Conservation (phyloP, 2,888 invertebrate species). For the Halictus quadricinctus region DNA sequence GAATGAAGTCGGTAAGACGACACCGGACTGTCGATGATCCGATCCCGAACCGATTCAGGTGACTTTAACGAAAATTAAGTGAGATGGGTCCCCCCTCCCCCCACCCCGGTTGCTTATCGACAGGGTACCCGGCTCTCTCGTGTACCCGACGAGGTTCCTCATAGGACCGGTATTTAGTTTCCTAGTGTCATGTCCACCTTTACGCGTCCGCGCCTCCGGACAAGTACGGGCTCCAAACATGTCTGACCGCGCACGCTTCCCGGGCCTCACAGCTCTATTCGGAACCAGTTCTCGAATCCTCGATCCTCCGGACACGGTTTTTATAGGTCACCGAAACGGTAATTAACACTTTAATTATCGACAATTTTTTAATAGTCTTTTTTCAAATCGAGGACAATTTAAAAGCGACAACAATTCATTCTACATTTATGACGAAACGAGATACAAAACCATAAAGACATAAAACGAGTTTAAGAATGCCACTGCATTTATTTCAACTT, state of each 20-base stretch:
- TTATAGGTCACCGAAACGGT: slow-evolving; percentile 2
- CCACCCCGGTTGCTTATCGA: slow-evolving; percentile 74
- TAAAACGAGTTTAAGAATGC: too few species aligned
- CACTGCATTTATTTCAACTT: too few species aligned
- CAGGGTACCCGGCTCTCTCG: slow-evolving; percentile 67
- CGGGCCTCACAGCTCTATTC: slow-evolving; percentile 79
- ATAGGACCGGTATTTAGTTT: slow-evolving; percentile 78
- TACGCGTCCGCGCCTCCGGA: slow-evolving; percentile 81
- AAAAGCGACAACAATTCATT: too few species aligned
- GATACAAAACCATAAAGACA: too few species aligned
- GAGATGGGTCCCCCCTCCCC: slow-evolving; percentile 72
- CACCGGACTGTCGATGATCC: slow-evolving; percentile 69
- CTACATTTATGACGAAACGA: too few species aligned
- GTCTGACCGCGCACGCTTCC: slow-evolving; percentile 70
- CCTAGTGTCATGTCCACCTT: slow-evolving; percentile 81
- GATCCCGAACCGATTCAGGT: slow-evolving; percentile 60
- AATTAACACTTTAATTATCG: neutral
- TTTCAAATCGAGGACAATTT: too few species aligned
- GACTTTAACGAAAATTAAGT: slow-evolving; percentile 76
- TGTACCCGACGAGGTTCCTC: slow-evolving; percentile 60
- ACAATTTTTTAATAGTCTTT: too few species aligned
- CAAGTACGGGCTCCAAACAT: slow-evolving; percentile 79
- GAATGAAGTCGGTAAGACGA: slow-evolving; percentile 63
- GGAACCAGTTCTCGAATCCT: slow-evolving; percentile 44
- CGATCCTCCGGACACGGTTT: neutral